phyloP scores from a whole-genome alignment of 2,888 invertebrate genomes.

The Ormyrus rosae region DNA sequence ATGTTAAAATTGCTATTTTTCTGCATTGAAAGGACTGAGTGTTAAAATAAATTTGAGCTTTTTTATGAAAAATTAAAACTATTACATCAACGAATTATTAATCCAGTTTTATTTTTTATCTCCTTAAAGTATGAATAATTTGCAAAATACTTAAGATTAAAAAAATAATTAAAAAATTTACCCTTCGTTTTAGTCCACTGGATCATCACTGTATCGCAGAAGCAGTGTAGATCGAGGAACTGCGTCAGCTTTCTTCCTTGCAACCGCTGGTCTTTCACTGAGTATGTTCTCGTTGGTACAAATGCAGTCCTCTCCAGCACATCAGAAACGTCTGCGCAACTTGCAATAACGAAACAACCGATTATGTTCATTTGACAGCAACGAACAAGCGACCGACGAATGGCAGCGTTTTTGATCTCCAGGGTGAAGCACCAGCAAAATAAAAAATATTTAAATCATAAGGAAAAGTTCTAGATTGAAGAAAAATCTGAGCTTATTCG shows the following conservation, averaged over 20 bases:
- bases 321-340: constrained; percentile 61
- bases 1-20: too few relatives aligned
- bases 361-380: background rate
- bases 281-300: constrained; percentile 71
- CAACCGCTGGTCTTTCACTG: constrained; percentile 70
- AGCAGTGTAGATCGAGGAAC: constrained; percentile 63
- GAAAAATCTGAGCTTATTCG: background rate
- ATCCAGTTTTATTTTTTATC: background rate
- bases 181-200: constrained; percentile 58
- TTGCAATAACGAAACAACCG: constrained; percentile 31
- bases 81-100: background rate
- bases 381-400: background rate
- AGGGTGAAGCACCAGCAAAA: background rate
- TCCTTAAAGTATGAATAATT: too few relatives aligned
- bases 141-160: background rate
- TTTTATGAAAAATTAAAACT: too few relatives aligned
- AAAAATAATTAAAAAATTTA: background rate
- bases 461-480: background rate
- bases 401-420: background rate
- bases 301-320: constrained; percentile 66
- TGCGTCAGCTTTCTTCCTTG: constrained; percentile 68
- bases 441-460: background rate
- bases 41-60: too few relatives aligned
- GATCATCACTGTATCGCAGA: constrained; percentile 62
- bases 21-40: too few relatives aligned